Evolutionary conservation across 2,888 invertebrate genomes (phyloP), one percentile per base, ranked within the genome.

Genomic region (Tetheella fluctuosa): DNA sequence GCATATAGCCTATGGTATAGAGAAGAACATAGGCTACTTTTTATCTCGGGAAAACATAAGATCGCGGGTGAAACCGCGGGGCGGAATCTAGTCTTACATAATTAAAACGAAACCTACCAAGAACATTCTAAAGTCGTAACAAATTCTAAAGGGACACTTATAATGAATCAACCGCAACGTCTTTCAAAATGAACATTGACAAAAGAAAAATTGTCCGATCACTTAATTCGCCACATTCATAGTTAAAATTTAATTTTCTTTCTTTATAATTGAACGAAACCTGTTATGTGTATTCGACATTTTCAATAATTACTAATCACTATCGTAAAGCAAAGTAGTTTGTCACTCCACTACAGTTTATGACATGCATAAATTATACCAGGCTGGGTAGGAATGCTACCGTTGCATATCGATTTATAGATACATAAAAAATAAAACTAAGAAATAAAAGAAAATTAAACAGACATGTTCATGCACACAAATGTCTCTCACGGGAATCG

Each of bases 131-230:
- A 39, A 39, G 39, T 15, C 13, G 17, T 17, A n/a, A 48, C 42
- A n/a, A 1, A 39, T 15, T 37, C 13, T 15, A 39, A 39, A 39
- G 39, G 0, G 39, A 48, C 17, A 13, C 34, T 34, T 20, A 20
- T 48, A 48, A 48, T 48, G 6, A 54, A 28, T 54, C 54, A 54
- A n/a, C n/a, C n/a, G n/a, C n/a, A n/a, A 25, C 5, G 53, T 28
- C 30, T 30, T 17, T 30, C 54, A 28, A 28, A 54, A 54, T 54
- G 30, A 17, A 54, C 54, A 30, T 28, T 54, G 54, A 54, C 28
- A 28, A 17, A 30, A 54, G 30, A 54, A 30, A 54, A 54, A 54
- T n/a, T 17, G 54, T 28, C n/a, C 54, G 54, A 17, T 54, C 30
- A 20, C 8, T 1, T 48, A 48, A 48, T 48, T 17, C 20, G 20